These are phyloP conservation scores for Catamblyrhynchus diadema DNA, from an alignment of 2,797 vertebrate genomes.

Conservation along the genomic window DNA sequence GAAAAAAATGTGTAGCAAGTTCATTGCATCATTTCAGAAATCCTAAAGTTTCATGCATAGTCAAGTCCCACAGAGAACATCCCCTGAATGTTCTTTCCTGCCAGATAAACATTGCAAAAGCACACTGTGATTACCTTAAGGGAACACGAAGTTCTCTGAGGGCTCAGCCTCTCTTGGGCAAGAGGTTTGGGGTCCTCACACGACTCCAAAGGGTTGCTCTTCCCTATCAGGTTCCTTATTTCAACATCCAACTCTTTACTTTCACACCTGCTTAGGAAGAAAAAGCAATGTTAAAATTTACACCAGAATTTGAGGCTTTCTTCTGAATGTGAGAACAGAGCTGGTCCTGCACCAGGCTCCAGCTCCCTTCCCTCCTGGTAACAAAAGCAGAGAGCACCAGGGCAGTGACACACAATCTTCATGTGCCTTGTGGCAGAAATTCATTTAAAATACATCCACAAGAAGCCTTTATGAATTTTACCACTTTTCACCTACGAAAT, in stretches of 20 bases:
- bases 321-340: neutral
- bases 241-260: slow-evolving; percentile 70
- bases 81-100: neutral
- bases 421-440: neutral
- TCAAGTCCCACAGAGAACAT: neutral
- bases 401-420: neutral
- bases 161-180: neutral
- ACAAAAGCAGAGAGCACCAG: neutral
- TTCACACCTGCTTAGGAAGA: slow-evolving; percentile 68
- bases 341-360: neutral
- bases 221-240: slow-evolving; percentile 69
- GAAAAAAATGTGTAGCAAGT: neutral
- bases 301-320: neutral
- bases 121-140: slow-evolving; percentile 58
- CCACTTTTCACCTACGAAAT: neutral
- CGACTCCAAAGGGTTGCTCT: neutral
- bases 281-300: neutral
- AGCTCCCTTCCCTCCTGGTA: neutral
- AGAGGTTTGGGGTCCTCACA: neutral
- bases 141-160: neutral
- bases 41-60: neutral
- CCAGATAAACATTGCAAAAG: slow-evolving; percentile 17
- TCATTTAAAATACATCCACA: neutral
- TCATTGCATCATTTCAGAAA: slow-evolving; percentile 17
- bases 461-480: neutral